Base-by-base conservation (phyloP, 1,140 invertebrate genomes). In the Pachyrhynchus sulphureomaculatus region DNA sequence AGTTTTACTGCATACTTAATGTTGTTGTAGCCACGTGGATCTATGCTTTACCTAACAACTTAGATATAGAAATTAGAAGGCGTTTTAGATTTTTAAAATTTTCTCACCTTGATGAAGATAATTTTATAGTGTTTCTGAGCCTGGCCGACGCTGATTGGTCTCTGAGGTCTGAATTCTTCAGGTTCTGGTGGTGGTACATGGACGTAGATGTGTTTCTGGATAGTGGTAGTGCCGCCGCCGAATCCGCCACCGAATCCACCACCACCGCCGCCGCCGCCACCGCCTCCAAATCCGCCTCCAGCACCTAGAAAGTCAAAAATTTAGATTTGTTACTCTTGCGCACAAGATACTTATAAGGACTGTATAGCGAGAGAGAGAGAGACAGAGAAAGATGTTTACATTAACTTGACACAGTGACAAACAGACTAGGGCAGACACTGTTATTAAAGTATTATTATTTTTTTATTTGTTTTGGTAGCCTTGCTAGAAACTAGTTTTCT, bases 71-170 rank as follows among this genome's bases (percentile, higher is more conserved):
- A n/a, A n/a, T n/a, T n/a, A n/a, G n/a, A n/a, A n/a, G n/a, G n/a
- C n/a, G n/a, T n/a, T n/a, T n/a, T n/a, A n/a, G n/a, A n/a, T n/a
- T n/a, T n/a, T n/a, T n/a, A n/a, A n/a, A n/a, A n/a, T 4, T 17
- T 8, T 24, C 9, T 57, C 2, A 67, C 68, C 67, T 92, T 92
- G 73, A 93, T 93, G 81, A 93, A 92, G 36, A 93, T 89, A 67
- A 93, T 92, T 76, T 92, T 92, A 83, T 92, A 93, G 72, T 93
- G 90, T 71, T 93, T 93, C 73, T 92, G 90, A 8, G 90, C 89
- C 23, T 71, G 78, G 68, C 77, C 80, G 65, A 74, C 79, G 0
- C 78, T 76, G 52, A 86, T 83, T 23, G 78, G 84, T 78, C 84
- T 84, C 70, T 83, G 85, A 5, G 88, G 84, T 8, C 84, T 80